phyloP scores from a whole-genome alignment of 1,140 invertebrate species.

The Ctenoplectra terminalis region DNA sequence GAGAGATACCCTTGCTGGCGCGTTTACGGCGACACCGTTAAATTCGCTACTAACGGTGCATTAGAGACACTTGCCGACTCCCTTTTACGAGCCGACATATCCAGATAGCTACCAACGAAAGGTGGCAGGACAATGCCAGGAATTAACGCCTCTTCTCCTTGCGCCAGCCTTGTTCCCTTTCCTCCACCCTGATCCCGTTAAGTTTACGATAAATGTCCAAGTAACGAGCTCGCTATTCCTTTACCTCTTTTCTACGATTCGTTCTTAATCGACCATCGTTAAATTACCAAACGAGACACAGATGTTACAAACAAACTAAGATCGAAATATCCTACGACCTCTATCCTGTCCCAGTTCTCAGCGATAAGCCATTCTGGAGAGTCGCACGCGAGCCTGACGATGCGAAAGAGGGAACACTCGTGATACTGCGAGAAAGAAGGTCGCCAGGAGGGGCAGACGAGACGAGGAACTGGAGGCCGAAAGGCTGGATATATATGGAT shows the following conservation, averaged over 20 bases:
- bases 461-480: too few species aligned
- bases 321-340: too few species aligned
- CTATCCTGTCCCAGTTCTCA: background rate
- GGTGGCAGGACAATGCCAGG: conserved; percentile 50
- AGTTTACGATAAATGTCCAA: background rate
- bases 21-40: conserved; percentile 66
- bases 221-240: too few species aligned
- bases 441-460: background rate
- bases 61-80: conserved; percentile 66
- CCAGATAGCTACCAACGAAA: conserved; percentile 33
- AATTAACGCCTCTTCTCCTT: conserved; percentile 52
- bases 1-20: conserved; percentile 39
- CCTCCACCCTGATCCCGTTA: background rate
- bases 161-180: background rate
- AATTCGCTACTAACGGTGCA: conserved; percentile 66
- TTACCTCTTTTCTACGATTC: too few species aligned
- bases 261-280: too few species aligned
- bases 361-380: background rate
- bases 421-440: background rate
- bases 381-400: background rate
- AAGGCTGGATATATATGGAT: conserved; percentile 3
- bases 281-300: too few species aligned
- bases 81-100: conserved; percentile 65
- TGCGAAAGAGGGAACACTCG: background rate
- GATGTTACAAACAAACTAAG: too few species aligned